Conservation (phyloP, 1,140 invertebrate species). For the Maniola jurtina region DNA sequence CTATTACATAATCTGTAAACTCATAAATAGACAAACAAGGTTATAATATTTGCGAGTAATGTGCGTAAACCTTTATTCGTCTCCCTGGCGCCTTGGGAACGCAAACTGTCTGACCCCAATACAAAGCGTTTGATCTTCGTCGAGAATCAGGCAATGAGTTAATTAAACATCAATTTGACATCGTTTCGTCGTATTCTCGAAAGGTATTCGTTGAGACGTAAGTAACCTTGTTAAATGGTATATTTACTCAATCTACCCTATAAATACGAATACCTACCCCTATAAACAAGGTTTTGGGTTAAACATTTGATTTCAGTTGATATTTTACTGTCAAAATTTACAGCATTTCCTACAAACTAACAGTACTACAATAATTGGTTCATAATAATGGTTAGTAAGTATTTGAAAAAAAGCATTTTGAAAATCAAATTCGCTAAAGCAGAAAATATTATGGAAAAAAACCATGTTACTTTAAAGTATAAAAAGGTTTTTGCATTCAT, state of each 20-base stretch:
- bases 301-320: no score
- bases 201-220: conserved; percentile 14
- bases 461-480: no score
- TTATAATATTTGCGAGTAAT: background rate
- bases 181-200: conserved; percentile 26
- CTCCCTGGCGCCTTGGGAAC: conserved; percentile 16
- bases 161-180: conserved; percentile 55
- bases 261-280: background rate
- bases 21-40: background rate
- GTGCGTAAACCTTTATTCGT: conserved; percentile 6
- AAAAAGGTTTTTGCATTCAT: no score
- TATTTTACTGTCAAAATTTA: no score
- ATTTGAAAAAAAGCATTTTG: no score
- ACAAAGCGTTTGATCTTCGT: conserved; percentile 44
- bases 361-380: no score
- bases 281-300: background rate
- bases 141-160: conserved; percentile 46
- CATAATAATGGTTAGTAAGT: no score
- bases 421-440: no score
- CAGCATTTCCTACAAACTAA: no score
- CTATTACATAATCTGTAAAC: background rate
- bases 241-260: background rate
- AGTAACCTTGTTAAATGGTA: conserved; percentile 10
- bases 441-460: no score
- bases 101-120: conserved; percentile 27